A percentile compares a stretch with the other conserved stretches of the same genome.
These are phyloP conservation scores for Aphelinus certus DNA, from an alignment of 1,140 invertebrate genomes.

Conservation along the genomic window DNA sequence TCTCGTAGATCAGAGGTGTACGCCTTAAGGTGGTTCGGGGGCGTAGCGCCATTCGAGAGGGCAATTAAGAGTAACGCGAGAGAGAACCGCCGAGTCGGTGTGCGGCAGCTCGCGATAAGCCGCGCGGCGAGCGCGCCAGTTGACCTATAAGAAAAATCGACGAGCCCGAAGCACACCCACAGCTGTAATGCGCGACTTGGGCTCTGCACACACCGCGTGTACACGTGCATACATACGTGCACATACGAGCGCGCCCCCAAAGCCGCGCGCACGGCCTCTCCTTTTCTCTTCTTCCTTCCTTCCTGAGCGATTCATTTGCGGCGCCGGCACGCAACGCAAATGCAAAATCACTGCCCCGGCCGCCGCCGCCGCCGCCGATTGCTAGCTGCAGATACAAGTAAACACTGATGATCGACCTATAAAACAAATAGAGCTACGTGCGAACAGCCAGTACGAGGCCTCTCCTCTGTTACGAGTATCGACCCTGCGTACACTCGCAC, in stretches of 20 bases:
- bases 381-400: conserved; percentile 1
- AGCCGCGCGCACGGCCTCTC: neutral
- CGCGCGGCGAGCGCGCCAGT: conserved; percentile 31
- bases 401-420: conserved; percentile 20
- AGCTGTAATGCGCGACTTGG: conserved; percentile 26
- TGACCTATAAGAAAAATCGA: conserved; percentile 64
- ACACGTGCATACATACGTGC: too few species aligned
- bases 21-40: conserved; percentile 49
- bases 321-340: conserved; percentile 19
- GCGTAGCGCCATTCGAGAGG: conserved; percentile 52
- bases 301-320: conserved; percentile 17
- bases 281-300: conserved; percentile 7
- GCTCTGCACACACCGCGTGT: neutral
- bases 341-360: conserved; percentile 18
- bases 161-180: conserved; percentile 46
- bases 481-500: too few species aligned
- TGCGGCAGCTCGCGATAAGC: conserved; percentile 51
- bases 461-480: too few species aligned
- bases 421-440: conserved; percentile 20
- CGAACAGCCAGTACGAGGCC: neutral
- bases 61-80: conserved; percentile 61
- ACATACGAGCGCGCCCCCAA: neutral
- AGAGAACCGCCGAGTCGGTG: conserved; percentile 39
- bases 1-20: conserved; percentile 44
- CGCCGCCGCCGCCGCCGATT: conserved; percentile 4